Base-by-base conservation (phyloP, 2,113 vertebrate genomes). In the Lycocorax pyrrhopterus region DNA sequence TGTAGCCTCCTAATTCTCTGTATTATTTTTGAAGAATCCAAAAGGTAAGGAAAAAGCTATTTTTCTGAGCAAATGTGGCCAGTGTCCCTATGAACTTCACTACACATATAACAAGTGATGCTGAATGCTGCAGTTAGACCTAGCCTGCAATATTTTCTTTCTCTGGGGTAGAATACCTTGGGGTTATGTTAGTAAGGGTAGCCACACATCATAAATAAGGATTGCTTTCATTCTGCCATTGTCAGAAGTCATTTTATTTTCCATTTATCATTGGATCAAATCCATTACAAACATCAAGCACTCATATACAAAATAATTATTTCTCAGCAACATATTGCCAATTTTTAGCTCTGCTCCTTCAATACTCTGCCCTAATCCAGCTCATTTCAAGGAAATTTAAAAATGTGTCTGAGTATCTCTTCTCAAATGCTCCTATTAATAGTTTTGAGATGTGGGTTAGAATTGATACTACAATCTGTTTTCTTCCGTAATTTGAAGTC, bases 221-320 rank as follows among this genome's bases (percentile, higher is more conserved):
- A 78, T 90, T 84, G 39, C 76, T 96, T 97, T 97, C 93, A 94
- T 92, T 94, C 83, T 5, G 4, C 53, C 62, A 39, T 78, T 96
- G 90, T 95, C 93, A 95, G 69, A 92, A 94, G 25, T 63, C 0
- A 51, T 95, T 95, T 93, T 88, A 53, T 92, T 96, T 94, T 93
- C 49, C 0, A 1, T 95, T 90, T 93, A 37, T 90, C 93, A 86
- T 64, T 59, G 53, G 16, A 96, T 96, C 90, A 95, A 95, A 90
- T 88, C 75, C n/a, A 74, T 90, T 90, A 56, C 47, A 92, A 84
- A 59, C 39, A 46, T 84, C 62, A 89, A 82, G 71, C 49, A 49
- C 27, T 23, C 11, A 1, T 5, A 85, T 74, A 93, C 35, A 83
- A 90, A 97, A 56, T 47, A 84, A 93, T 78, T 90, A 84, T 90